Conservation (phyloP, 2,888 invertebrate species). For the Amphipyra tragopoginis region DNA sequence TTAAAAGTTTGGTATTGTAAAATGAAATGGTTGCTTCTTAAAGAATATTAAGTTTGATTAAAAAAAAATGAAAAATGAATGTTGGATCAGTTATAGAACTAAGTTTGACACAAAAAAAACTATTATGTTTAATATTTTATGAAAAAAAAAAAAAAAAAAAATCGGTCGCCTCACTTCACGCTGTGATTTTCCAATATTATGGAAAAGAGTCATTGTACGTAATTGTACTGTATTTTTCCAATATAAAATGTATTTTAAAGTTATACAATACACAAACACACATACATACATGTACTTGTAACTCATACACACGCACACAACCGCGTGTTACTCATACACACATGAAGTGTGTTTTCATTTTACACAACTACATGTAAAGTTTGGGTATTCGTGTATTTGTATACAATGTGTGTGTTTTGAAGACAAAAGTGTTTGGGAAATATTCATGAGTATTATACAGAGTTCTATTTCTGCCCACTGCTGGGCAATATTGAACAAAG, state of each 20-base stretch:
- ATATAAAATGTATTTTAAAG: constrained; percentile 43
- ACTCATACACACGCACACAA: neutral
- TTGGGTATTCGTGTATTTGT: constrained; percentile 10
- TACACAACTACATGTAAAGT: constrained; percentile 14
- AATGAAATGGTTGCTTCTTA: neutral
- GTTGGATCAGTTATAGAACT: neutral
- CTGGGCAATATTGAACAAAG: too few species aligned
- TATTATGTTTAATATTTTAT: neutral
- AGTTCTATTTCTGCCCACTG: too few species aligned
- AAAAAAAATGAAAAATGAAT: neutral
- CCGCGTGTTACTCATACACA: constrained; percentile 15
- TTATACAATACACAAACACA: constrained; percentile 14
- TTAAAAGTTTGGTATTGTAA: neutral
- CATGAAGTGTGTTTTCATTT: constrained; percentile 10
- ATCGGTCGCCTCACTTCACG: constrained; percentile 38
- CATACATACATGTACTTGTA: constrained; percentile 28
- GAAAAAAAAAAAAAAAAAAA: too few species aligned
- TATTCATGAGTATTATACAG: neutral
- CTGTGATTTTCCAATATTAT: constrained; percentile 36
- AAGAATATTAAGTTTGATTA: neutral
- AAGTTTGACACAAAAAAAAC: neutral
- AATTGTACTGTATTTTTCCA: constrained; percentile 31
- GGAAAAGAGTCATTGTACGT: constrained; percentile 25
- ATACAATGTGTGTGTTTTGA: constrained; percentile 9
- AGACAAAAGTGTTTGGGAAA: constrained; percentile 3